phyloP scores from a whole-genome alignment of 2,797 vertebrate genomes.

The Carduelis carduelis region DNA sequence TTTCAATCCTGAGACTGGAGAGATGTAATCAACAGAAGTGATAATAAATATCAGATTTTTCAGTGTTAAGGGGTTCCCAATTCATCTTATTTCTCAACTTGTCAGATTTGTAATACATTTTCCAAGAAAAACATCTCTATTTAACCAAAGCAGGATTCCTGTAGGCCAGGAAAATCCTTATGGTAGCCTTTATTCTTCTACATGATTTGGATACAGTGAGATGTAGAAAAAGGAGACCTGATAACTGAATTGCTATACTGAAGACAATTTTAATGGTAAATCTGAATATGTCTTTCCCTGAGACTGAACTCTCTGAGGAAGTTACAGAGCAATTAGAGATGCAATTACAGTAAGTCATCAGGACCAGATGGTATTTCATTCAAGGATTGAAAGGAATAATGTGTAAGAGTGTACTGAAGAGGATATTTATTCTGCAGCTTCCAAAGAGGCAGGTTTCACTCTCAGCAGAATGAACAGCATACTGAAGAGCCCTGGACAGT shows the following conservation, averaged over 20 bases:
- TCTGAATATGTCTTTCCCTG: background rate
- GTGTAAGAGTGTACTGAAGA: conserved; percentile 37
- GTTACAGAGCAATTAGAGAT: conserved; percentile 59
- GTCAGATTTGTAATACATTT: background rate
- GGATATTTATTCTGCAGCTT: conserved; percentile 27
- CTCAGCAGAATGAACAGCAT: background rate
- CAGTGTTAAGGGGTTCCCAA: background rate
- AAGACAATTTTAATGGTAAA: conserved; percentile 35
- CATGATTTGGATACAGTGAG: background rate
- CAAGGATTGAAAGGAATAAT: conserved; percentile 40
- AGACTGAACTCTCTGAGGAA: conserved; percentile 57
- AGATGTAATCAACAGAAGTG: background rate
- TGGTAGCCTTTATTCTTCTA: background rate
- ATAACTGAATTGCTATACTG: background rate
- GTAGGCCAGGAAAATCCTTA: background rate
- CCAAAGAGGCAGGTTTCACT: background rate
- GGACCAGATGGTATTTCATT: conserved; percentile 65
- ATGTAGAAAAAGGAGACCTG: background rate
- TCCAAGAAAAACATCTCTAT: background rate
- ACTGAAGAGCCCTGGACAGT: background rate
- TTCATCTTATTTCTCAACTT: background rate
- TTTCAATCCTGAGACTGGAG: background rate
- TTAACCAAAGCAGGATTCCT: background rate
- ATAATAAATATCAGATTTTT: background rate
- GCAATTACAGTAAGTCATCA: conserved; percentile 62